phyloP scores from a whole-genome alignment of 1,140 invertebrate species.

The Danaus melanippus region DNA sequence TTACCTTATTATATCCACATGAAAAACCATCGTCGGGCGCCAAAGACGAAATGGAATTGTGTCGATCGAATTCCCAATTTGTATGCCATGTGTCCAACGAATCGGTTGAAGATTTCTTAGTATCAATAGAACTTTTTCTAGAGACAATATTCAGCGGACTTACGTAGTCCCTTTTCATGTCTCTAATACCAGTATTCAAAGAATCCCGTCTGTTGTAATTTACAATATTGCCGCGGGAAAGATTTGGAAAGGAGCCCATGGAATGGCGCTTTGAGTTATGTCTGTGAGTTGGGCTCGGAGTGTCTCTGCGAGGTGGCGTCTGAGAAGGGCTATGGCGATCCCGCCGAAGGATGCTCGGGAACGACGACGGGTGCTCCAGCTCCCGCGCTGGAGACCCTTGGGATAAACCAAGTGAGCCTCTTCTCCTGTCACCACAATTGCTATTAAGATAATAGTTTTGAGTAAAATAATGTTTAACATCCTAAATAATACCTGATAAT shows the following conservation, averaged over 20 bases:
- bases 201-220: constrained; percentile 56
- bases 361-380: constrained; percentile 78
- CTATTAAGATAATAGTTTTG: constrained; percentile 23
- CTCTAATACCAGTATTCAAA: constrained; percentile 43
- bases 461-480: constrained; percentile 6
- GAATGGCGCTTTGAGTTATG: constrained; percentile 60
- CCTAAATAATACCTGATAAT: constrained; percentile 54
- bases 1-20: constrained; percentile 54
- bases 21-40: constrained; percentile 40
- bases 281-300: constrained; percentile 63
- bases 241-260: constrained; percentile 59
- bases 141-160: constrained; percentile 57
- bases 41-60: constrained; percentile 38
- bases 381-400: constrained; percentile 71
- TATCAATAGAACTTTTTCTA: constrained; percentile 71
- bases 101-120: constrained; percentile 78
- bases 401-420: constrained; percentile 74
- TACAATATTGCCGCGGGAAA: constrained; percentile 48
- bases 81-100: constrained; percentile 80
- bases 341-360: constrained; percentile 76
- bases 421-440: constrained; percentile 56
- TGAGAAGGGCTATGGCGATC: constrained; percentile 73
- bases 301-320: constrained; percentile 73
- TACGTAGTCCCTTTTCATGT: constrained; percentile 68
- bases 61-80: constrained; percentile 77